phyloP scores from a whole-genome alignment of 2,797 vertebrate species.

The Enteromius anoplus region DNA sequence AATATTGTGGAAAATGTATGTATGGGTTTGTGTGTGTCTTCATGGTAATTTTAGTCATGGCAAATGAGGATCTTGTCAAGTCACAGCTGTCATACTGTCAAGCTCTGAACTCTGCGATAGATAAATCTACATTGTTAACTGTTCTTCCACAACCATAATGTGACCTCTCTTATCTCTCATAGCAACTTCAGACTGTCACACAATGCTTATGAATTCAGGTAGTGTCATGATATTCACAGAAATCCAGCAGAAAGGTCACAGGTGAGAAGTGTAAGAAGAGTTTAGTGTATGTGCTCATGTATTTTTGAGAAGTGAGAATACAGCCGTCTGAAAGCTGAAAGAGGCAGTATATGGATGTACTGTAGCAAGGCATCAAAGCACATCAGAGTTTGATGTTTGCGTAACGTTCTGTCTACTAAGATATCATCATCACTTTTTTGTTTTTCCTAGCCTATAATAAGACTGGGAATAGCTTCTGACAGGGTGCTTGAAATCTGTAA shows the following conservation, averaged over 20 bases:
- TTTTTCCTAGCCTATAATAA: not conserved
- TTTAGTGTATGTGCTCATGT: conserved; percentile 6
- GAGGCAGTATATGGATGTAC: not conserved
- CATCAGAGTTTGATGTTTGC: not conserved
- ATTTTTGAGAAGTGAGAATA: conserved; percentile 23
- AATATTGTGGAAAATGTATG: not conserved
- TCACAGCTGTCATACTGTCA: conserved; percentile 3
- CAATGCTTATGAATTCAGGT: conserved; percentile 5
- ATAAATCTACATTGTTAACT: not conserved
- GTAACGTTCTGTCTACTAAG: not conserved
- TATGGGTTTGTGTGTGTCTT: conserved; percentile 36
- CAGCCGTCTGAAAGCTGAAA: not conserved
- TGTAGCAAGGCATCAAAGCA: not conserved
- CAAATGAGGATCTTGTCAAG: not conserved
- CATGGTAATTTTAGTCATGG: conserved; percentile 20
- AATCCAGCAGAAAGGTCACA: conserved; percentile 1
- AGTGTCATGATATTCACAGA: conserved; percentile 28
- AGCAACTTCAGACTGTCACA: not conserved
- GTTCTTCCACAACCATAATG: conserved; percentile 10
- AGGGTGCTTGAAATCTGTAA: not conserved
- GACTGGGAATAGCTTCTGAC: not conserved
- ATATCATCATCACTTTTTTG: not conserved
- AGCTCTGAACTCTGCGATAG: not conserved
- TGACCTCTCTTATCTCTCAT: conserved; percentile 25
- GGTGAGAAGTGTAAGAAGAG: conserved; percentile 20